Percentiles rank a stretch among this genome's conserved stretches.
phyloP scores from a whole-genome alignment of 2,888 invertebrate genomes.

The Adineta ricciae region DNA sequence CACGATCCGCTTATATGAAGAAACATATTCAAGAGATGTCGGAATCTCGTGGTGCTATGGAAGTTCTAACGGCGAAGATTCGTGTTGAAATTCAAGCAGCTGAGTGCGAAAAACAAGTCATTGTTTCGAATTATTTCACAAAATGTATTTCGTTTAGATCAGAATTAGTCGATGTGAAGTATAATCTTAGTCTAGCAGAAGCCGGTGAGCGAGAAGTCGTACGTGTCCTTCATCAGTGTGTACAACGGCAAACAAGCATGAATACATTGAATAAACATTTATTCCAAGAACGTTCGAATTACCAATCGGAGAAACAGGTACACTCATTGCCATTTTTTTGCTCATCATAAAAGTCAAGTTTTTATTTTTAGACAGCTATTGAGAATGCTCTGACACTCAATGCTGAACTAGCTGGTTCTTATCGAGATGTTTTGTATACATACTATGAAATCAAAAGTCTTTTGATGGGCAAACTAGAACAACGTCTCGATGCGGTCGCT shows the following conservation, averaged over 20 bases:
- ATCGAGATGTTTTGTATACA: constrained; percentile 22
- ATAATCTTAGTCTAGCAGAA: background rate
- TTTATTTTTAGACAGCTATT: background rate
- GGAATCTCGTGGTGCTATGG: background rate
- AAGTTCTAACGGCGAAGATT: background rate
- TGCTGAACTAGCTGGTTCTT: constrained; percentile 23
- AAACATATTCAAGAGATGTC: background rate
- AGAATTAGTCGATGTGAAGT: background rate
- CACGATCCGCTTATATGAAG: background rate
- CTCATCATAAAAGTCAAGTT: too few species aligned
- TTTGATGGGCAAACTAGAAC: constrained; percentile 24
- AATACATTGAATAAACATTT: background rate
- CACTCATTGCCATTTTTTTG: too few species aligned
- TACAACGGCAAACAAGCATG: background rate
- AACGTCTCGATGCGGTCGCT: background rate
- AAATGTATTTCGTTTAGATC: background rate
- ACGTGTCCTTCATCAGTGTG: background rate
- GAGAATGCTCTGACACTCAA: background rate
- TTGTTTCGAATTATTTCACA: too few species aligned
- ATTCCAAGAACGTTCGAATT: background rate
- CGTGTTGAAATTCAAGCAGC: background rate
- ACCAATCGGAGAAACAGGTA: background rate
- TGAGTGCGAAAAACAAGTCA: background rate
- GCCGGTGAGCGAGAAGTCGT: background rate
- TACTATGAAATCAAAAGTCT: constrained; percentile 13